Evolutionary conservation across 2,113 vertebrate species (phyloP).

Genomic region (Clupea harengus): DNA sequence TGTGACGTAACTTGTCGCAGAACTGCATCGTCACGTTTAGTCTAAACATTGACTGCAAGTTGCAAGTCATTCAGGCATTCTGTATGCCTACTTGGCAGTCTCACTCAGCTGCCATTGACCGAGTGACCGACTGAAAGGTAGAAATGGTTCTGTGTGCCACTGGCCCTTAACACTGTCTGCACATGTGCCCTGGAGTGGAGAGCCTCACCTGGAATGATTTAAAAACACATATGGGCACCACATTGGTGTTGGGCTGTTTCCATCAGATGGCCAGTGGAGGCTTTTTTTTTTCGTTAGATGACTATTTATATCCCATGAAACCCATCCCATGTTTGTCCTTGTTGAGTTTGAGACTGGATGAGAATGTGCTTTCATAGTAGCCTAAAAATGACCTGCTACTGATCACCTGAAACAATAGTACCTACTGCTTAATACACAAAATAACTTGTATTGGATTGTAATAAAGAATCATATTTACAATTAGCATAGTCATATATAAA

Average conservation of each 20-base stretch:
- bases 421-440: too few species aligned
- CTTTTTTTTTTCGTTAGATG: too few species aligned
- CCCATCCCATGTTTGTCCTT: background rate
- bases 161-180: background rate
- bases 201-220: background rate
- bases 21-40: too few species aligned
- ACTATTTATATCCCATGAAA: background rate
- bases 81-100: background rate
- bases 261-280: background rate
- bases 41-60: too few species aligned
- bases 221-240: background rate
- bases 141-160: background rate
- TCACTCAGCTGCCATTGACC: background rate
- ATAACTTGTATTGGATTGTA: too few species aligned
- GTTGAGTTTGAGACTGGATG: background rate
- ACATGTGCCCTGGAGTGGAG: background rate
- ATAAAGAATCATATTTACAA: too few species aligned
- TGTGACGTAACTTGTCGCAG: too few species aligned
- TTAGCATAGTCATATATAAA: too few species aligned
- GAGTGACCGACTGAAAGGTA: background rate
- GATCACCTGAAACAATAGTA: too few species aligned
- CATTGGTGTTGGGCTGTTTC: background rate
- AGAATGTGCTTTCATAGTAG: background rate
- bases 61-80: background rate
- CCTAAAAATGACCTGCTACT: background rate